Evolutionary conservation across 53 echinoderm and acorn worm species (phyloP).

Genomic region (Patiria pectinifera): DNA sequence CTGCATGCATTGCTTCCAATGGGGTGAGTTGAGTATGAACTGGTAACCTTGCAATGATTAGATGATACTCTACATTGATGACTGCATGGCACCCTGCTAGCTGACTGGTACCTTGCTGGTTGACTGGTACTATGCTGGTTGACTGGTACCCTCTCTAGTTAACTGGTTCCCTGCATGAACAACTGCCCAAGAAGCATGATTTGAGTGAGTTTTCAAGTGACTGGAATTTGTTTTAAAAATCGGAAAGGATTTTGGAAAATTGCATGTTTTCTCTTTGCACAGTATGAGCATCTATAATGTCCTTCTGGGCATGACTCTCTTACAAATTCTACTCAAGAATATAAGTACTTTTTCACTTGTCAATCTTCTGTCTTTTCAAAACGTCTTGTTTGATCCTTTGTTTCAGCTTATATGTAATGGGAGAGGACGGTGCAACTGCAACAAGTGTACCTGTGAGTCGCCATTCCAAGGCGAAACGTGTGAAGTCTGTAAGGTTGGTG

Average conservation of each 20-base stretch:
- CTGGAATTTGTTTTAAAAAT: background rate
- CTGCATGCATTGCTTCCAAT: conserved; percentile 77
- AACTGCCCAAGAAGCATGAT: background rate
- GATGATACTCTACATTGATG: background rate
- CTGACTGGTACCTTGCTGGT: background rate
- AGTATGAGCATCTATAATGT: no score
- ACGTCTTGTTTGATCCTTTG: background rate
- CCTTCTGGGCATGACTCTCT: no score
- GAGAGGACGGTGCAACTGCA: conserved; percentile 80
- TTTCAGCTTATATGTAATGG: conserved; percentile 82
- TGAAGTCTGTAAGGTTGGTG: conserved; percentile 79
- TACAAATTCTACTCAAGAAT: no score
- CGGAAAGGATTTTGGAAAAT: background rate
- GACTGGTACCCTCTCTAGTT: background rate
- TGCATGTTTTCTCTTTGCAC: no score
- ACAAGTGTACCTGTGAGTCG: conserved; percentile 75
- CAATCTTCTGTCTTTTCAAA: no score
- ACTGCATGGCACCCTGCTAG: background rate
- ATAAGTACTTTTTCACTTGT: background rate
- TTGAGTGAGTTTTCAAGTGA: background rate
- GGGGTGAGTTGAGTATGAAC: conserved; percentile 61
- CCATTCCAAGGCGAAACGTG: conserved; percentile 80
- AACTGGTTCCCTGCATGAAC: background rate
- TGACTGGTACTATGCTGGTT: background rate
- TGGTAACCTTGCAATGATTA: background rate